phyloP scores from a whole-genome alignment of 2,797 vertebrate genomes.

The Ficedula albicollis region DNA sequence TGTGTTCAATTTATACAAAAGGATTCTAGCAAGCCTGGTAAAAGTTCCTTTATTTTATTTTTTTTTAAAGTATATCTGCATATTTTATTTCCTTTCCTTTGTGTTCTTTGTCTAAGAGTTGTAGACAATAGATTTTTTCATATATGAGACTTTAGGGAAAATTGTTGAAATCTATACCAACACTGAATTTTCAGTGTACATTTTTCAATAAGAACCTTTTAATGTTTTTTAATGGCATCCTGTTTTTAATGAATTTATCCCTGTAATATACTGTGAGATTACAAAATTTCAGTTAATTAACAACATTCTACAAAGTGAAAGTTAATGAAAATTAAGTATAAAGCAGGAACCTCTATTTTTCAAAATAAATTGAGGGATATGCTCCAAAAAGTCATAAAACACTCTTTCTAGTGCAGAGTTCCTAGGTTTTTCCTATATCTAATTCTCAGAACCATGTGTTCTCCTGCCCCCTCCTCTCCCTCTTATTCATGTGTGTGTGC shows the following conservation, averaged over 20 bases:
- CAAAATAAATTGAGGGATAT: background rate
- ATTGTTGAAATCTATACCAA: background rate
- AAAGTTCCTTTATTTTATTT: background rate
- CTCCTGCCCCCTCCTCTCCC: fast-evolving
- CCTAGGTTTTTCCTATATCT: background rate
- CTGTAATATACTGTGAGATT: background rate
- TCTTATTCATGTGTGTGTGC: background rate
- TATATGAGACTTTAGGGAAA: background rate
- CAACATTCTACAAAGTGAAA: background rate
- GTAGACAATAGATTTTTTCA: background rate
- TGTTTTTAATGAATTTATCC: background rate
- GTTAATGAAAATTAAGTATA: background rate
- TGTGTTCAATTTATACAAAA: background rate
- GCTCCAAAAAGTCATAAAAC: background rate
- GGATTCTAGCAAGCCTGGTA: background rate
- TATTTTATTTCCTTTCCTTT: background rate
- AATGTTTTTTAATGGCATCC: background rate
- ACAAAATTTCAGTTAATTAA: background rate
- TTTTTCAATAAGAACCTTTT: background rate
- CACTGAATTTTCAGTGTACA: background rate
- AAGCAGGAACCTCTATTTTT: background rate
- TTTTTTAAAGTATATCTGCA: background rate
- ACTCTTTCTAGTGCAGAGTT: background rate
- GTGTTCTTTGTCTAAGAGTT: background rate
- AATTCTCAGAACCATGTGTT: background rate